phyloP scores from a whole-genome alignment of 1,140 invertebrate species.

The Orius laevigatus region DNA sequence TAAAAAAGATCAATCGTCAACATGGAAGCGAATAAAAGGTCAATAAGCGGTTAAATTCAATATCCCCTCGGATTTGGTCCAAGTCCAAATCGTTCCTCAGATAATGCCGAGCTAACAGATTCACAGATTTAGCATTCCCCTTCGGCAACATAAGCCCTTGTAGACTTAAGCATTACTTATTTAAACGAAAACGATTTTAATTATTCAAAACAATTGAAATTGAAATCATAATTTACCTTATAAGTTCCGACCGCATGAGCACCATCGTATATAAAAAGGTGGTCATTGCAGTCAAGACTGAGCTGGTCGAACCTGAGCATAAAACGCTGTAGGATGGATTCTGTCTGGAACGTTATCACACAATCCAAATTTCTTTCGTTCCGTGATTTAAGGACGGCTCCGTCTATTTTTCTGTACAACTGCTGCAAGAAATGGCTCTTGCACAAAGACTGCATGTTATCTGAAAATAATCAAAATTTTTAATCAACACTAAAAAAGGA shows the following conservation, averaged over 20 bases:
- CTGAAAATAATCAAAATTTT: too few relatives aligned
- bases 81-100: too few relatives aligned
- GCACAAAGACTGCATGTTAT: constrained; percentile 68
- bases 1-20: constrained; percentile 23
- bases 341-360: constrained; percentile 81
- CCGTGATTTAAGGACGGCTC: constrained; percentile 70
- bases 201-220: background rate
- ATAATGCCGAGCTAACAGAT: too few relatives aligned
- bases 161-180: too few relatives aligned
- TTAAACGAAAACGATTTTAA: background rate
- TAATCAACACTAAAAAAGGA: too few relatives aligned
- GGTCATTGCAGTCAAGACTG: constrained; percentile 81
- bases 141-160: too few relatives aligned
- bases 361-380: constrained; percentile 81
- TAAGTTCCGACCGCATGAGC: constrained; percentile 69
- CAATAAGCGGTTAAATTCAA: too few relatives aligned
- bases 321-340: constrained; percentile 80
- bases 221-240: constrained; percentile 43
- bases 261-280: constrained; percentile 81
- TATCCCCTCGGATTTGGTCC: background rate
- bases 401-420: constrained; percentile 76
- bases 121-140: too few relatives aligned
- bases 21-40: background rate
- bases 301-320: constrained; percentile 74
- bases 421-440: constrained; percentile 73